Evolutionary conservation across 2,888 invertebrate species (phyloP).

Genomic region (Altica lythri): DNA sequence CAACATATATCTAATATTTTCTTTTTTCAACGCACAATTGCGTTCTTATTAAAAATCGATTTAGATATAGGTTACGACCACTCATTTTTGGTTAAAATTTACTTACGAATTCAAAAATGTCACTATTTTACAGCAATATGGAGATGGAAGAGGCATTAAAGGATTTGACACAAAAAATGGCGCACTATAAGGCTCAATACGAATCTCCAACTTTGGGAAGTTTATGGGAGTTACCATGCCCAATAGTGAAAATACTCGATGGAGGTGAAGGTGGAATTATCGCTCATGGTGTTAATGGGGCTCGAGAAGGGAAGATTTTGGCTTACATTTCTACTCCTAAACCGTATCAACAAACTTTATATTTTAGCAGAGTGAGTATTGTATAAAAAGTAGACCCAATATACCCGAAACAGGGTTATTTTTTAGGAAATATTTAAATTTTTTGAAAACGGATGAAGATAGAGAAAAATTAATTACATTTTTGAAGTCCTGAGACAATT

Average conservation of each 20-base stretch:
- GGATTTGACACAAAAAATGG: slow-evolving; percentile 80
- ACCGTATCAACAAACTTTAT: slow-evolving; percentile 82
- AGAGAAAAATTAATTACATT: too few relatives aligned
- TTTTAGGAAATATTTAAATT: too few relatives aligned
- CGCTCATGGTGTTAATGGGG: slow-evolving; percentile 74
- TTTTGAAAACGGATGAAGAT: too few relatives aligned
- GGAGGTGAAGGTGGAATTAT: slow-evolving; percentile 71
- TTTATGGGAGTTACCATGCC: slow-evolving; percentile 57
- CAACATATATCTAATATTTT: too few relatives aligned
- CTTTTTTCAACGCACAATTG: too few relatives aligned
- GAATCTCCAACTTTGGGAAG: slow-evolving; percentile 71
- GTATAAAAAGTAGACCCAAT: too few relatives aligned
- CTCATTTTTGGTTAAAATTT: too few relatives aligned
- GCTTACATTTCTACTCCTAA: slow-evolving; percentile 88
- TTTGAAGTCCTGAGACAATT: too few relatives aligned
- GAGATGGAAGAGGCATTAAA: slow-evolving; percentile 76
- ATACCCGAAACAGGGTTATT: too few relatives aligned
- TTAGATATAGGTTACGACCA: too few relatives aligned
- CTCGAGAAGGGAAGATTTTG: slow-evolving; percentile 82
- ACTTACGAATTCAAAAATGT: too few relatives aligned
- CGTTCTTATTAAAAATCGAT: too few relatives aligned
- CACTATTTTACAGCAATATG: slow-evolving; percentile 80
- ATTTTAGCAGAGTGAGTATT: slow-evolving; percentile 82
- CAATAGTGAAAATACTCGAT: slow-evolving; percentile 62
- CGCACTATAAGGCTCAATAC: slow-evolving; percentile 82